phyloP scores from a whole-genome alignment of 37 sponge, comb jelly and placozoan species.

The Beroe forskalii region DNA sequence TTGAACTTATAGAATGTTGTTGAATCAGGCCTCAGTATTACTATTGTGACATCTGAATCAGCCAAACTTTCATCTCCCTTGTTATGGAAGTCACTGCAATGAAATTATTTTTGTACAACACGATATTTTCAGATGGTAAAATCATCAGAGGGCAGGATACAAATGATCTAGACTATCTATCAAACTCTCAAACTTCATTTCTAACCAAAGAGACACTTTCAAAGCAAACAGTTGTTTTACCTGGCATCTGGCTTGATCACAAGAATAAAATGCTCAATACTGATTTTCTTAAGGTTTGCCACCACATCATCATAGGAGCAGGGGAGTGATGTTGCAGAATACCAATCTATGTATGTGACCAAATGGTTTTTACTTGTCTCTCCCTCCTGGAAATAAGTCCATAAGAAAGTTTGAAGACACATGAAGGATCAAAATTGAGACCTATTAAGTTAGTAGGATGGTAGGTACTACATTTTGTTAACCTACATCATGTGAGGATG shows the following conservation, averaged over 20 bases:
- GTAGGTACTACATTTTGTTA: no score
- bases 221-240: no score
- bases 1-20: neutral
- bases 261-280: conserved; percentile 1
- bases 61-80: no score
- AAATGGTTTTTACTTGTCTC: neutral
- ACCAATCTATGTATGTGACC: conserved; percentile 3
- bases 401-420: neutral
- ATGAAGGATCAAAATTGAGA: neutral
- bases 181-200: no score
- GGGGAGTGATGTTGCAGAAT: neutral
- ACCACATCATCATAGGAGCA: neutral
- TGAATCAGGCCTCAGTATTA: neutral
- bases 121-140: no score
- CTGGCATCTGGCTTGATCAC: neutral
- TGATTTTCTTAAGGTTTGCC: neutral
- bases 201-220: no score
- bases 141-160: no score
- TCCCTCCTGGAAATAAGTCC: neutral
- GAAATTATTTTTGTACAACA: no score
- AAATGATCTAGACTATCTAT: no score
- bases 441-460: no score
- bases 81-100: no score
- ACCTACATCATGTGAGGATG: no score
- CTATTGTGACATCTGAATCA: neutral